Evolutionary conservation across 1,140 invertebrate species (phyloP), one percentile per base, ranked within the genome.

Genomic region (Habropoda laboriosa): DNA sequence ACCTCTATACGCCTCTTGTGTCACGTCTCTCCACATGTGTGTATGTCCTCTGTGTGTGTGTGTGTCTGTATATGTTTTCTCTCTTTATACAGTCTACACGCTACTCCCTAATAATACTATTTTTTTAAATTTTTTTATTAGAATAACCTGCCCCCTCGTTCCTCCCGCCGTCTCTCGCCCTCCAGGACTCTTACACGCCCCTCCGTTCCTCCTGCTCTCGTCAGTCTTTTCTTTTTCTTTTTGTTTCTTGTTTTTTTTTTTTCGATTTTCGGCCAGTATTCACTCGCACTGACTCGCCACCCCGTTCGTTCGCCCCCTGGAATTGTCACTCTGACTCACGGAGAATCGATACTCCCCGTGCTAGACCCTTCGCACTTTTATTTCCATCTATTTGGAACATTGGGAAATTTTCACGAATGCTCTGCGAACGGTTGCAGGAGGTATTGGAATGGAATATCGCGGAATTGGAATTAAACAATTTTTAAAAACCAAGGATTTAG

Each of bases 51-150:
- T 51, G 10, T 35, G 24, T 35, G 0, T 53, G 27, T 63, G 18
- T 73, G 38, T 58, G 27, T 70, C 38, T 73, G 3, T 57, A 35
- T 66, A 13, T 42, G 72, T 73, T n/a, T n/a, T n/a, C n/a, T n/a
- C 24, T 82, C 53, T 85, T 81, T 91, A 87, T 90, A 92, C 91
- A 91, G 86, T 88, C 92, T 92, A 92, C 87, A 83, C 87, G 89
- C 91, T 93, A 93, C 87, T 89, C 85, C 88, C 91, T 93, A 93
- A 84, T 93, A 93, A 92, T 93, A 93, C 92, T 93, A 92, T 92
- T 67, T n/a, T n/a, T n/a, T n/a, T n/a, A n/a, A n/a, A n/a, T n/a
- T n/a, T n/a, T n/a, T n/a, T 66, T 88, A 89, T 83, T 91, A 92
- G 75, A 88, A 92, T 90, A 90, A 83, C 85, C 70, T 60, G 68